Evolutionary conservation across 1,140 invertebrate species (phyloP).

Genomic region (Temnothorax nylanderi): DNA sequence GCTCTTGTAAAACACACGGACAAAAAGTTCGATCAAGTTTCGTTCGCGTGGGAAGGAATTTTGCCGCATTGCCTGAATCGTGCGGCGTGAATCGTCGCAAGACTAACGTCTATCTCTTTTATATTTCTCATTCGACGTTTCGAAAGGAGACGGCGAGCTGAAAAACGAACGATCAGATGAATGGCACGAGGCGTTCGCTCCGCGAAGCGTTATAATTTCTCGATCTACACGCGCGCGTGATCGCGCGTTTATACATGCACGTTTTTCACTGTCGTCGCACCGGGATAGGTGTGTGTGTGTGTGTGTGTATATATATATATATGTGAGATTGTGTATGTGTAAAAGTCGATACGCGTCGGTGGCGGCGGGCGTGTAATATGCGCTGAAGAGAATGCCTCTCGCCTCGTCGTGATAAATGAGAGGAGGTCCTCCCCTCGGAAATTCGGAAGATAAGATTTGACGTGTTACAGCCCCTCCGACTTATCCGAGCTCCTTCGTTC

Average conservation of each 20-base stretch:
- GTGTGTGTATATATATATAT: background rate
- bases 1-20: background rate
- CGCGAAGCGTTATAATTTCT: conserved; percentile 55
- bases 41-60: background rate
- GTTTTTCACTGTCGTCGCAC: conserved; percentile 29
- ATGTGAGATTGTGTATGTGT: background rate
- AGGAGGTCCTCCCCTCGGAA: conserved; percentile 5
- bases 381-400: conserved; percentile 38
- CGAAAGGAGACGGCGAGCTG: background rate
- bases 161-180: background rate
- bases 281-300: background rate
- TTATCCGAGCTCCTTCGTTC: conserved; percentile 1
- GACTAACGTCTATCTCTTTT: background rate
- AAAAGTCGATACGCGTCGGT: conserved; percentile 56
- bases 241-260: conserved; percentile 55
- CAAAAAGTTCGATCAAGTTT: background rate
- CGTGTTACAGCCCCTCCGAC: background rate
- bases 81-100: background rate
- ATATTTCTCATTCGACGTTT: background rate
- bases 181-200: conserved; percentile 40
- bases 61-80: background rate
- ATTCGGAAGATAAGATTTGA: conserved; percentile 32
- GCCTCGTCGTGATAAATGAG: conserved; percentile 1
- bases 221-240: conserved; percentile 48
- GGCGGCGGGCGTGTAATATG: conserved; percentile 34